Conservation (phyloP, 2,113 vertebrate species). For the Tupaia chinensis region DNA sequence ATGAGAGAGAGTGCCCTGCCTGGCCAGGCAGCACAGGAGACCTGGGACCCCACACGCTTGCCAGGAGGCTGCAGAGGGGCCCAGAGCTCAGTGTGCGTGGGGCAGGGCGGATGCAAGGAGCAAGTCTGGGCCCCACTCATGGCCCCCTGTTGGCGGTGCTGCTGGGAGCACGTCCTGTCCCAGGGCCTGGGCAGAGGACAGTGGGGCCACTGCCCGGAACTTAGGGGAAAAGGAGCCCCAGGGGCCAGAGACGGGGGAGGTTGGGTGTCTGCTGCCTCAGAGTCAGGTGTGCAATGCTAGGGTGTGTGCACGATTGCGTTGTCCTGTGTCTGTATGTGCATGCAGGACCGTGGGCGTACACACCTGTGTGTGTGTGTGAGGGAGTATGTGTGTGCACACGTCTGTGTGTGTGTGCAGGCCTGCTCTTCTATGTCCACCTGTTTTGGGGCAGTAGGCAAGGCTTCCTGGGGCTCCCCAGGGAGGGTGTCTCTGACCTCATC, state of each 20-base stretch:
- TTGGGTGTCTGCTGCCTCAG: background rate
- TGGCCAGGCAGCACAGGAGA: background rate
- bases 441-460: background rate
- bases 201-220: background rate
- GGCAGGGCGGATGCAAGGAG: too few relatives aligned
- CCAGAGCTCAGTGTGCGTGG: too few relatives aligned
- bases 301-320: background rate
- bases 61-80: too few relatives aligned
- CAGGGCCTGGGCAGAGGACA: background rate
- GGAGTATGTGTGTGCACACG: background rate
- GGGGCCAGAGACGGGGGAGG: background rate
- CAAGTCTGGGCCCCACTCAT: too few relatives aligned
- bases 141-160: background rate
- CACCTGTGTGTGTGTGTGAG: too few relatives aligned
- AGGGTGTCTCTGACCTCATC: background rate
- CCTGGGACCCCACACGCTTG: accelerated
- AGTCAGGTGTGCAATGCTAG: background rate
- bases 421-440: background rate
- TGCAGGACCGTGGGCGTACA: background rate
- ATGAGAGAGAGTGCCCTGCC: too few relatives aligned
- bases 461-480: slow-evolving; percentile 17
- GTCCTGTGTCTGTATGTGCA: background rate
- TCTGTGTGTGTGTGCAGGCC: background rate
- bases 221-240: background rate
- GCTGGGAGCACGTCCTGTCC: background rate